Base-by-base conservation (phyloP, 2,113 vertebrate species). In the Bubo scandiacus region DNA sequence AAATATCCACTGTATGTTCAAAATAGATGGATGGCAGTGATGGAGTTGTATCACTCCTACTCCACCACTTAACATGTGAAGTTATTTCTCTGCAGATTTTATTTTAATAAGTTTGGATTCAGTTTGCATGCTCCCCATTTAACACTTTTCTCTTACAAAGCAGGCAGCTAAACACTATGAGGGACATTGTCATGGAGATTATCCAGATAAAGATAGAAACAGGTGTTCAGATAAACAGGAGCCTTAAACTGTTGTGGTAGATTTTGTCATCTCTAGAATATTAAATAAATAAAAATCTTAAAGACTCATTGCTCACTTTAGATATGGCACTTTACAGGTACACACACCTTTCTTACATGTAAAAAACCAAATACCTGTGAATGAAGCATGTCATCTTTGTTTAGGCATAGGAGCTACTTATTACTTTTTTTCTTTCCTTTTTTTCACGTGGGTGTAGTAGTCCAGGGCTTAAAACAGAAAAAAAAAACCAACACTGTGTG, bases 171-270 rank as follows among this genome's bases (percentile, higher is more conserved):
- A 91, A 92, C 65, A 81, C 2, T 21, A 32, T 54, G 57, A 95
- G 47, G 67, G 80, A 72, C 70, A 96, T 74, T 96, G 87, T 92
- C 79, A 95, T 91, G 88, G 91, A 86, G 68, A 94, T 96, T 82
- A 78, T 52, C n/a, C 91, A 84, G 88, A 85, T 23, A 88, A 90
- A 96, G 73, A 92, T 2, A 90, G 73, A 67, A 95, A 82, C 47
- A 95, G 93, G 73, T 96, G 67, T 61, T 77, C 71, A 81, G 57
- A 94, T 70, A 88, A 83, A 84, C 19, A 78, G 51, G n/a, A 94
- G 75, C 29, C 68, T 84, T 80, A 81, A 78, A 73, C 10, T 75
- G 25, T 81, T 78, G 45, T 43, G 27, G 52, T 43, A 89, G 72
- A 79, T 89, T 62, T 29, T 74, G 55, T 71, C 42, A 88, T 78